phyloP scores from a whole-genome alignment of 2,888 invertebrate species.

The Philaethria dido region DNA sequence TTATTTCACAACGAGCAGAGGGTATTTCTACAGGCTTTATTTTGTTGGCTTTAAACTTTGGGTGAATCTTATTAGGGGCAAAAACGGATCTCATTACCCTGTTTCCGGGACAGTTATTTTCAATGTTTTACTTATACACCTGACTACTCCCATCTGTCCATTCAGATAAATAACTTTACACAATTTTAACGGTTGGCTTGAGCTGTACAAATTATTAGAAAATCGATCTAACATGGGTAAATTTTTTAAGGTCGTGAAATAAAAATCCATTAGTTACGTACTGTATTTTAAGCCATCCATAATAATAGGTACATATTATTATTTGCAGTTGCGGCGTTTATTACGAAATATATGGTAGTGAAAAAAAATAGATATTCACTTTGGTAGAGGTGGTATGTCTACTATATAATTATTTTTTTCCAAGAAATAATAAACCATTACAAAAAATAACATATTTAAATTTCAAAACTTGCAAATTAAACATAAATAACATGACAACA shows the following conservation, averaged over 20 bases:
- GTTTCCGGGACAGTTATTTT: slow-evolving; percentile 42
- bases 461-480: not conserved
- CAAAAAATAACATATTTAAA: no score
- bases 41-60: slow-evolving; percentile 56
- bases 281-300: slow-evolving; percentile 22
- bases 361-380: no score
- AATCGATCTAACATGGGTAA: slow-evolving; percentile 32
- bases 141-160: slow-evolving; percentile 56
- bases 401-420: no score
- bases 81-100: slow-evolving; percentile 68
- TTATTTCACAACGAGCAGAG: slow-evolving; percentile 16
- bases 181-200: slow-evolving; percentile 40
- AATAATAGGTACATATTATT: slow-evolving; percentile 11
- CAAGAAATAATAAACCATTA: no score
- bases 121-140: slow-evolving; percentile 61
- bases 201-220: slow-evolving; percentile 38
- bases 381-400: no score
- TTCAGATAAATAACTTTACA: slow-evolving; percentile 43
- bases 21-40: slow-evolving; percentile 35
- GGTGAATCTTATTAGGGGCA: slow-evolving; percentile 74
- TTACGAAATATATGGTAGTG: not conserved
- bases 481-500: not conserved
- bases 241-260: slow-evolving; percentile 21
- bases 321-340: slow-evolving; percentile 15
- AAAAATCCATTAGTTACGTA: slow-evolving; percentile 22